These are phyloP conservation scores for Melitaea athalia DNA, from an alignment of 2,888 invertebrate genomes.

Conservation along the genomic window DNA sequence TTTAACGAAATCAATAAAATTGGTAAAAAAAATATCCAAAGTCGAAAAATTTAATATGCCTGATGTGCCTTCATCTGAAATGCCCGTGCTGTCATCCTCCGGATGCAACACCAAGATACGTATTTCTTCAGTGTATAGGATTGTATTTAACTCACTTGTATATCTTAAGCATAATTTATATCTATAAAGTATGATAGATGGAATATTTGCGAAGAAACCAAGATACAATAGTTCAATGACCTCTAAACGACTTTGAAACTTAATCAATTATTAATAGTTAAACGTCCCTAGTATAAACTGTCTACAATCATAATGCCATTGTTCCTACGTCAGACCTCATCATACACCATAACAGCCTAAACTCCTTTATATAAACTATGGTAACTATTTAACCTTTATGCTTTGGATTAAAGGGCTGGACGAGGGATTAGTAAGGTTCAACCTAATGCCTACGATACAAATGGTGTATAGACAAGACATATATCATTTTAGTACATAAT, in stretches of 20 bases:
- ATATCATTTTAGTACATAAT: background rate
- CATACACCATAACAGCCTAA: conserved; percentile 12
- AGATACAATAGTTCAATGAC: background rate
- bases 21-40: no score
- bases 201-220: background rate
- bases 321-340: background rate
- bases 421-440: conserved; percentile 18
- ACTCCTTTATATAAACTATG: conserved; percentile 32
- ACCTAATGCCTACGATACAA: background rate
- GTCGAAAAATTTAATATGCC: no score
- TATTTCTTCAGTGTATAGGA: no score
- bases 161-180: no score
- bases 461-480: background rate
- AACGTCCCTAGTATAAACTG: background rate
- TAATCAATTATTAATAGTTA: background rate
- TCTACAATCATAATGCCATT: background rate
- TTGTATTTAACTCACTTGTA: no score
- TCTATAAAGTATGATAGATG: no score
- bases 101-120: no score
- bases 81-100: no score
- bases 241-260: background rate
- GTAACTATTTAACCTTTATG: conserved; percentile 27
- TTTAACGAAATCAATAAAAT: no score
- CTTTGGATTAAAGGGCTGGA: conserved; percentile 25
- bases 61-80: no score